Evolutionary conservation across 2,888 invertebrate genomes (phyloP), one percentile per base, ranked within the genome.

Genomic region (Byasa hedistus): DNA sequence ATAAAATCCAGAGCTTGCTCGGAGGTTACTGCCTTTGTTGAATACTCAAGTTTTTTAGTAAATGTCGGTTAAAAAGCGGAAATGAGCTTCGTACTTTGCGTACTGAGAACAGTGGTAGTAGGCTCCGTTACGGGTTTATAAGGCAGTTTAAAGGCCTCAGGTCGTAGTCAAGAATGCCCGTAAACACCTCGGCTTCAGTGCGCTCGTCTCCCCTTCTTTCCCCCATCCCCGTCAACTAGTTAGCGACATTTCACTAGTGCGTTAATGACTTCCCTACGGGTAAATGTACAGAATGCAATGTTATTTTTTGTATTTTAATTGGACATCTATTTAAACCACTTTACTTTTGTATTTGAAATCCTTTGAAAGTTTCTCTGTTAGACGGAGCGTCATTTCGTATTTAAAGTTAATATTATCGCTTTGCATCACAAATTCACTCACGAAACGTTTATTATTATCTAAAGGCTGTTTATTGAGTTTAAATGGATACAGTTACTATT

Each of bases 101-200:
- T 75, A 73, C 70, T 65, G 69, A 73, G 74, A 79, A 79, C 72
- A 73, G 76, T 73, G 74, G 74, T 69, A 8, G 54, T 72, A 69
- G 75, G 74, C 72, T 73, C 72, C 73, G 72, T 73, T 75, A 73
- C 73, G 69, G 75, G 78, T 78, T 82, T 80, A 81, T 80, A 79
- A 79, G 80, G 78, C 78, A 80, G 78, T 79, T 81, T 79, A 72
- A 74, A 75, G 76, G 71, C 73, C 73, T 70, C 68, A 70, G 70
- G 73, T 68, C 73, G 73, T 54, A 70, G 72, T 74, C 71, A 70
- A 79, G 61, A 57, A 78, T 71, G 74, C 70, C 71, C 62, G 70
- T 71, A 71, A 72, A 74, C 74, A 77, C 79, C 75, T 76, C 73
- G 75, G 78, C 74, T 71, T 72, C 75, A 72, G 74, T 72, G 69